Evolutionary conservation across 2,888 invertebrate species (phyloP).

Genomic region (Scaptomyza polygonia): DNA sequence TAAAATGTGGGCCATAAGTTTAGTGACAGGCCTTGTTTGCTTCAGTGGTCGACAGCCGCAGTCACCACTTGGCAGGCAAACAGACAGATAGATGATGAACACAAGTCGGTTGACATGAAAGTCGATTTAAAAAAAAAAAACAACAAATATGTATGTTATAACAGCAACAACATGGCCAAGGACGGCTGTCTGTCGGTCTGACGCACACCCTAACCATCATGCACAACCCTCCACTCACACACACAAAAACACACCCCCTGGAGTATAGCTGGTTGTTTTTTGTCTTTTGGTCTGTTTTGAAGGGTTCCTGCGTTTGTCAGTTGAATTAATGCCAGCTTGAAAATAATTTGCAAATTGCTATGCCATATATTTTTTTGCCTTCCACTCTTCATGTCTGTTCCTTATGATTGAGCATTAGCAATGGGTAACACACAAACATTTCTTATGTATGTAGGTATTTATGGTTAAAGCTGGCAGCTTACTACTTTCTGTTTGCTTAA

Average conservation of each 20-base stretch:
- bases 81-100: conserved; percentile 64
- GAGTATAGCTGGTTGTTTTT: conserved; percentile 33
- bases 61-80: conserved; percentile 30
- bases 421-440: conserved; percentile 37
- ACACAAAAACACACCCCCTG: not conserved
- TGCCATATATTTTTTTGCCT: conserved; percentile 61
- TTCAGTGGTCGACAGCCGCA: not conserved
- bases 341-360: conserved; percentile 79
- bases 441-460: conserved; percentile 54
- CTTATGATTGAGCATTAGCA: conserved; percentile 72
- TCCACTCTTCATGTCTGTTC: conserved; percentile 38
- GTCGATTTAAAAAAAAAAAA: conserved; percentile 77
- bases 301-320: conserved; percentile 66
- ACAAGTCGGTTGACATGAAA: conserved; percentile 75
- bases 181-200: conserved; percentile 49
- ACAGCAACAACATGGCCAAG: conserved; percentile 51
- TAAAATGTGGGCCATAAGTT: conserved; percentile 73
- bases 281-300: conserved; percentile 20
- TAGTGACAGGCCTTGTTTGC: conserved; percentile 39
- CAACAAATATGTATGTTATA: conserved; percentile 41
- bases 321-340: conserved; percentile 78
- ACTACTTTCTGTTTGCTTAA: conserved; percentile 23
- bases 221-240: not conserved
- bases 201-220: not conserved
- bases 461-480: conserved; percentile 28